A percentile compares a stretch with the other conserved stretches of the same genome.
These are phyloP conservation scores for Enteromius thamalakanensis DNA, from an alignment of 2,797 vertebrate species.

Conservation along the genomic window DNA sequence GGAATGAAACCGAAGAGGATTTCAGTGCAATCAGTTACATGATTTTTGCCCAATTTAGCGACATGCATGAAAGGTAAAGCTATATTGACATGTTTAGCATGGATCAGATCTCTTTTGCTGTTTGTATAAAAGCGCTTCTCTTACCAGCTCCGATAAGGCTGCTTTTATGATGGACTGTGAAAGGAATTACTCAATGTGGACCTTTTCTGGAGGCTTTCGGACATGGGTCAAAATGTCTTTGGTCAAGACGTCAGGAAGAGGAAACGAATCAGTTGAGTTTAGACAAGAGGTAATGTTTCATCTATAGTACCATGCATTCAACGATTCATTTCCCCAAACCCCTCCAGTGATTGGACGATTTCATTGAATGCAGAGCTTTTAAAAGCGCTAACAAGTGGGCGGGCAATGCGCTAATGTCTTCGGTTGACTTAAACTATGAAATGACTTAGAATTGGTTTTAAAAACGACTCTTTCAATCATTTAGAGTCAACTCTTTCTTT, in stretches of 20 bases:
- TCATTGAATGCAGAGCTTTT: too few relatives aligned
- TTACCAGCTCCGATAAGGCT: conserved; percentile 79
- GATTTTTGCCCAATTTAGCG: conserved; percentile 89
- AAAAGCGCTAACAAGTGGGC: too few relatives aligned
- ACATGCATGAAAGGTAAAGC: conserved; percentile 84
- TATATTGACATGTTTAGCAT: neutral
- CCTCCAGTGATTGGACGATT: too few relatives aligned
- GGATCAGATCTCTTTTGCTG: neutral
- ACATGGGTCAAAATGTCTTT: conserved; percentile 99
- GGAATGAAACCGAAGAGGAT: conserved; percentile 89
- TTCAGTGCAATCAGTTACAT: conserved; percentile 97
- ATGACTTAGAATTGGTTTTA: too few relatives aligned
- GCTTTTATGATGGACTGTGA: conserved; percentile 93
- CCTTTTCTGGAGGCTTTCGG: conserved; percentile 96
- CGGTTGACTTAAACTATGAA: too few relatives aligned
- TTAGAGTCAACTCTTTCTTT: too few relatives aligned
- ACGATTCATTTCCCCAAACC: too few relatives aligned
- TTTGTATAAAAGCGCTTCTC: neutral
- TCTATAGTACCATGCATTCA: neutral
- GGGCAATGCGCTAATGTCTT: too few relatives aligned
- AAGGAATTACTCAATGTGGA: conserved; percentile 95
- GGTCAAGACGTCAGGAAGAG: conserved; percentile 88
- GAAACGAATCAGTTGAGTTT: conserved; percentile 87
- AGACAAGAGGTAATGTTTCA: conserved; percentile 86
- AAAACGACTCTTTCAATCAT: too few relatives aligned